Evolutionary conservation across 2,888 invertebrate species (phyloP), one percentile per base, ranked within the genome.

Genomic region (Halictus quadricinctus): DNA sequence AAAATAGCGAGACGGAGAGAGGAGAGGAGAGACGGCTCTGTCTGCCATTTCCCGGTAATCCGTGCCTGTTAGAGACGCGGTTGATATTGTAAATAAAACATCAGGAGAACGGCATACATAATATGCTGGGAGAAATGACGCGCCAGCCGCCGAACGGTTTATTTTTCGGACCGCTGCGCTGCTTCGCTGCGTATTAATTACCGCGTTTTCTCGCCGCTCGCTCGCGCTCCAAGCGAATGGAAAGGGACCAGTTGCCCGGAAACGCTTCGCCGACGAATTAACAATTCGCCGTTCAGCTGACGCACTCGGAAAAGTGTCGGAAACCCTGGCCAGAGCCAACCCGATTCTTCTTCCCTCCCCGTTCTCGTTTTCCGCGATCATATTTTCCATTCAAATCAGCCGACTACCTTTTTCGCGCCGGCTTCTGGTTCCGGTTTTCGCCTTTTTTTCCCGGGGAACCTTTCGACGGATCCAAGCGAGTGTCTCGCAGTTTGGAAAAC

Each of bases 101-200:
- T 69, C 41, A 41, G 21, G n/a, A 8, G 21, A 36, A 15, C 18
- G 46, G 15, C 46, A 54, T 72, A 80, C 64, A 18, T 64, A 64
- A 29, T 64, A 36, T 25, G 15, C 36, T 43, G 2, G 72, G 48
- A 74, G 54, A 76, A 64, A 77, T 74, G 29, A 25, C 58, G 72
- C 7, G 8, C 77, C 46, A 48, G 36, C 48, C 54, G 36, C 48
- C 54, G 74, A 85, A 80, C 75, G 74, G 79, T 85, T 88, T 83
- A 88, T 85, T 88, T 85, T 85, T 79, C 74, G 70, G 36, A 70
- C 76, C 81, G 75, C 46, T 76, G 76, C 76, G 75, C 46, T 76
- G 76, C 76, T 50, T 48, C 58, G 54, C 58, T 58, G 46, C 69
- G 81, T 83, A 88, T 88, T 88, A 88, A 88, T 85, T 83, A 78